Base-by-base conservation (phyloP, 2,888 invertebrate species). In the Cerceris rybyensis region DNA sequence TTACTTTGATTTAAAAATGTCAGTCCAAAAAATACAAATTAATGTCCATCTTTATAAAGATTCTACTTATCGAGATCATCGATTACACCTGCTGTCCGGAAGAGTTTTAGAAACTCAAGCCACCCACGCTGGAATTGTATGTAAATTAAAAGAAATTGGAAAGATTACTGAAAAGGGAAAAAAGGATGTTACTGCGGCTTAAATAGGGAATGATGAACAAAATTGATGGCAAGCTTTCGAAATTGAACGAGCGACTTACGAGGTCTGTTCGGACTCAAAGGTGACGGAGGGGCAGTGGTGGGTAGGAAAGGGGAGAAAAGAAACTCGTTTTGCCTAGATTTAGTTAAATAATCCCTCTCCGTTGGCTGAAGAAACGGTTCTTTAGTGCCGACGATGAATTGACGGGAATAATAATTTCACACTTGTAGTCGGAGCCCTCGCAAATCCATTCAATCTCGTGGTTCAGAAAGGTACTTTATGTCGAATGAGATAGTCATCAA, bases 221-320 rank as follows among this genome's bases (percentile, higher is more conserved):
- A 75, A 82, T 82, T 71, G 74, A 74, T 58, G 75, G 67, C 64
- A 58, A 68, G 43, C 28, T 66, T 52, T 70, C 60, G 65, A 84
- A 84, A 86, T 86, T 86, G 85, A 86, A 86, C 85, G 85, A 82
- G 78, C 78, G 82, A 78, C 81, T 86, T 81, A 84, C 76, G 71
- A 69, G 78, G 71, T 75, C 74, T 76, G 78, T 86, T 82, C 79
- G 79, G 76, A 81, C 78, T 80, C 82, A 80, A 59, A 75, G 58
- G 65, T 73, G 58, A 65, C 52, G 61, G 2, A 50, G 67, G 16
- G 41, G 50, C 50, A 43, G 42, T 39, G 65, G 17, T 43, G 28
- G 52, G 64, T 50, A 57, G 41, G 66, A 50, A 59, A 50, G 63
- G 42, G n/a, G 39, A 49, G 65, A 75, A 76, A 72, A 81, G 77